Base-by-base conservation (phyloP, 2,888 invertebrate genomes). In the Papilio gigon region DNA sequence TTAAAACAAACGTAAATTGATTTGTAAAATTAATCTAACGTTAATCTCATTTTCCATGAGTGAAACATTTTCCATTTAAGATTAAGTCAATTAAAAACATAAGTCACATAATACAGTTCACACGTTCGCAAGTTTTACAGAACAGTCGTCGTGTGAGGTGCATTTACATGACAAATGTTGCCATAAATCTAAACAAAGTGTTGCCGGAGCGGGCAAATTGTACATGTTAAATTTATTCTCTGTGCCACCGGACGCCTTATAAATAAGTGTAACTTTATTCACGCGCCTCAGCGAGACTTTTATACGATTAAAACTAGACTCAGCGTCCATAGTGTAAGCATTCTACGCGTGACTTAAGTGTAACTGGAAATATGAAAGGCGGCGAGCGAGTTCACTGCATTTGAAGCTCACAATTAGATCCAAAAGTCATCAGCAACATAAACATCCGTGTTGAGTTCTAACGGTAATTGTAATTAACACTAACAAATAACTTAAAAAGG, bases 101-200 rank as follows among this genome's bases (percentile, higher is more conserved):
- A 66, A 60, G 44, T 59, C 44, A 30, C 62, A 42, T 40, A 68
- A 71, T 53, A 71, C 53, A 70, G 44, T 63, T 67, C 63, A 62
- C 59, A 69, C 66, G 68, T 50, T 69, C 65, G 67, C 77, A 80
- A 80, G 75, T 80, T 74, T 78, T 79, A 78, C 76, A 72, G 77
- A 78, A 77, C 73, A 70, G 71, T 75, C 77, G 74, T 75, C 73
- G 75, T 47, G 65, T 70, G 35, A 65, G 61, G 58, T 76, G 75
- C 77, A 77, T 77, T 80, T 78, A 73, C 77, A 80, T 80, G 78
- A 80, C 74, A 75, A 77, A 77, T 75, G 75, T 72, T 72, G 73
- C 71, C 75, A 78, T 80, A 78, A 78, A 80, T 80, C 77, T 65
- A 74, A 73, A 72, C 77, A 74, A 77, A 74, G 74, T 56, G 56